Conservation (phyloP, 2,888 invertebrate species). For the Lasiommata megera region DNA sequence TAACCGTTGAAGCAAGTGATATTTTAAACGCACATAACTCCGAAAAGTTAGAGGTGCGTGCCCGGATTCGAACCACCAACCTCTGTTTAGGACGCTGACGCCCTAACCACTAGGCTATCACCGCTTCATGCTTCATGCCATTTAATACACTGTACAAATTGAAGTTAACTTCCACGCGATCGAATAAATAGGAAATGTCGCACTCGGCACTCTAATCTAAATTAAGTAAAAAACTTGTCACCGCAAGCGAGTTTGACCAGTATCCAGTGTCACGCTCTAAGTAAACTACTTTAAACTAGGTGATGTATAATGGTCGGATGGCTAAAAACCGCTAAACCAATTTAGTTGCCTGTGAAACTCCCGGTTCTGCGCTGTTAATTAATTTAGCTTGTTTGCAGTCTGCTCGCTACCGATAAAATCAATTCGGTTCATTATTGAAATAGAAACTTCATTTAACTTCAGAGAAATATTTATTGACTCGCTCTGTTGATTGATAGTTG, state of each 20-base stretch:
- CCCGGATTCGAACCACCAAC: too few species aligned
- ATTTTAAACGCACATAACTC: too few species aligned
- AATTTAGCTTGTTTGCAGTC: slow-evolving; percentile 15
- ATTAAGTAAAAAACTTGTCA: not conserved
- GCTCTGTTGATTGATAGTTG: not conserved
- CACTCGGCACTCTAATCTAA: too few species aligned
- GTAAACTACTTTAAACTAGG: not conserved
- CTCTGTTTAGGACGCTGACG: too few species aligned
- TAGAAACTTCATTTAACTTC: not conserved
- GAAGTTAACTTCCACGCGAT: too few species aligned
- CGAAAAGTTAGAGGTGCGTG: too few species aligned
- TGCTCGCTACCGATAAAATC: slow-evolving; percentile 9
- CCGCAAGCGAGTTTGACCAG: not conserved
- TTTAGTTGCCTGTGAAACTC: slow-evolving; percentile 13
- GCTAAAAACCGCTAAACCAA: slow-evolving; percentile 10
- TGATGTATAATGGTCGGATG: not conserved
- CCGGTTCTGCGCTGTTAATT: slow-evolving; percentile 13
- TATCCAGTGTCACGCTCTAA: not conserved
- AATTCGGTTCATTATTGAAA: slow-evolving; percentile 5
- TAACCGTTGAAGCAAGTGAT: too few species aligned
- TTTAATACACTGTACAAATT: too few species aligned
- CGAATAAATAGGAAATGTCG: too few species aligned
- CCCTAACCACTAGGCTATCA: too few species aligned
- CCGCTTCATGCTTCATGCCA: too few species aligned
- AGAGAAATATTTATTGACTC: not conserved